Percentiles rank a stretch among this genome's conserved stretches.
Evolutionary conservation across 2,888 invertebrate genomes (phyloP).

Genomic region (Acleris emargana): DNA sequence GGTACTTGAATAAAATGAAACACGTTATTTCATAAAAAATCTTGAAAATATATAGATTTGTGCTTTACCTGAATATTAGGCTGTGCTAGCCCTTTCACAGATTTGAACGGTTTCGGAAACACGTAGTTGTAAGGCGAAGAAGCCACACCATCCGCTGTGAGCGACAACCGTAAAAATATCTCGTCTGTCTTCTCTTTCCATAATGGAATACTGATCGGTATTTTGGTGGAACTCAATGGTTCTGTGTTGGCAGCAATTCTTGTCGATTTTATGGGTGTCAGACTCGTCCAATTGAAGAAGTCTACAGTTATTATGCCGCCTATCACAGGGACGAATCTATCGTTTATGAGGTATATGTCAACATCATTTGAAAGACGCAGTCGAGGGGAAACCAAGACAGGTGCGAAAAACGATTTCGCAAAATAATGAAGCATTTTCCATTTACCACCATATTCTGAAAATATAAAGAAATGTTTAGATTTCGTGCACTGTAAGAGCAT

Average conservation of each 20-base stretch:
- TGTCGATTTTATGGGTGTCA: conserved; percentile 63
- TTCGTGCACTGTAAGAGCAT: neutral
- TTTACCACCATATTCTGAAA: conserved; percentile 88
- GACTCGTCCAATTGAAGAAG: conserved; percentile 83
- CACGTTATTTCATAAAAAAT: neutral
- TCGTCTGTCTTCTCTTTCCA: conserved; percentile 56
- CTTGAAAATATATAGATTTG: conserved; percentile 11
- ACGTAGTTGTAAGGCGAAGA: conserved; percentile 87
- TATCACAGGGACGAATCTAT: conserved; percentile 74
- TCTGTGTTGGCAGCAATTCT: conserved; percentile 52
- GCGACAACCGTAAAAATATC: conserved; percentile 73
- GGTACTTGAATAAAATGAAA: no score
- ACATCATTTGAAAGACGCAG: conserved; percentile 77
- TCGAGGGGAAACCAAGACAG: conserved; percentile 87
- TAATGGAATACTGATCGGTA: conserved; percentile 52
- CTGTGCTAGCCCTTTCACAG: conserved; percentile 73
- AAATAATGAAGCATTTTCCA: conserved; percentile 97
- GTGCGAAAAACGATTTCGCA: conserved; percentile 92
- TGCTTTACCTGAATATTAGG: conserved; percentile 83
- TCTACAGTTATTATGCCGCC: conserved; percentile 81
- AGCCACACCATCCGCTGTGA: conserved; percentile 71
- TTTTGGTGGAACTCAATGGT: conserved; percentile 58
- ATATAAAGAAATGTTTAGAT: neutral
- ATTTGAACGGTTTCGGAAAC: conserved; percentile 85
- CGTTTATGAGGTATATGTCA: conserved; percentile 86